Conservation (phyloP, 2,113 vertebrate species). For the Canis aureus region DNA sequence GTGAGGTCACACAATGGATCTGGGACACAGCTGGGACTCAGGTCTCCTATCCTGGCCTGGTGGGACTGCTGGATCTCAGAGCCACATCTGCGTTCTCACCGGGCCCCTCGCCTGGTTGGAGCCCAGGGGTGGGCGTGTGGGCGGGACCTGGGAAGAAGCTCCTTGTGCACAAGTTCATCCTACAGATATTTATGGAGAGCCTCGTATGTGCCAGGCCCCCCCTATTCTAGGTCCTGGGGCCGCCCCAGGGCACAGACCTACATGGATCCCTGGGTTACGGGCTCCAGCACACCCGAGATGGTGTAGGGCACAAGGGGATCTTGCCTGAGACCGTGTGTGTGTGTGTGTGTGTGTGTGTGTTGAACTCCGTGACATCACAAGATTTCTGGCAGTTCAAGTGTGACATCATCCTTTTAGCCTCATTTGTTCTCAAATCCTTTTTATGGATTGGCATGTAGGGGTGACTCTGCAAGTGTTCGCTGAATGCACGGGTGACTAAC, state of each 20-base stretch:
- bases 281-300: too few species aligned
- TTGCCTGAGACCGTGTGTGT: background rate
- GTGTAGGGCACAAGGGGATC: background rate
- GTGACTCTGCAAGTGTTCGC: background rate
- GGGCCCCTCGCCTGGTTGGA: background rate
- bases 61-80: background rate
- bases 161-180: background rate
- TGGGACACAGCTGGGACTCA: background rate
- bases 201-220: background rate
- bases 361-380: background rate
- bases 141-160: background rate
- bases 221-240: background rate
- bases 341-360: background rate
- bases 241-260: background rate
- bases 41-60: background rate
- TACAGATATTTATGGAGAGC: background rate
- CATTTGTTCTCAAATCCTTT: background rate
- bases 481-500: background rate
- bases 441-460: accelerated
- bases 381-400: background rate
- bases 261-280: background rate
- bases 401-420: background rate
- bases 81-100: background rate
- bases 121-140: background rate
- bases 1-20: background rate